These are phyloP conservation scores for Phasia obesa DNA, from an alignment of 2,888 invertebrate species.

Conservation along the genomic window DNA sequence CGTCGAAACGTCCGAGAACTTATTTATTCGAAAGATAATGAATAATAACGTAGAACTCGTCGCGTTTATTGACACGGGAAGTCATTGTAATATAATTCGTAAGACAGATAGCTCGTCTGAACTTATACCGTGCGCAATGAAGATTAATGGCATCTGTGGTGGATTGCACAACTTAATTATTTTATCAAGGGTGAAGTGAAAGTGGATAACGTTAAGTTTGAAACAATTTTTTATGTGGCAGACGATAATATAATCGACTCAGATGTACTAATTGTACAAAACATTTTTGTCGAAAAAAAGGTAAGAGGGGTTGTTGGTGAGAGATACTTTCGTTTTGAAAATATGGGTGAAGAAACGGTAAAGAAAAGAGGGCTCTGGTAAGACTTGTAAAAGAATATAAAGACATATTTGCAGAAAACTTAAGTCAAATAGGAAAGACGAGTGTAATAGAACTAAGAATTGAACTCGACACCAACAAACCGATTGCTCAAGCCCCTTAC, in stretches of 20 bases:
- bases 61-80: slow-evolving; percentile 45
- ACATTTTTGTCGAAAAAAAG: not conserved
- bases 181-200: not conserved
- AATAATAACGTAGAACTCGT: not conserved
- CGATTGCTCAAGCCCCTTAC: slow-evolving; percentile 51
- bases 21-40: slow-evolving; percentile 13
- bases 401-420: slow-evolving; percentile 33
- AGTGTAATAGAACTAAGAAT: slow-evolving; percentile 53
- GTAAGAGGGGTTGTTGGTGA: not conserved
- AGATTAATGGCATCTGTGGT: not conserved
- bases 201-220: not conserved
- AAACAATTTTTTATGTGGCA: slow-evolving; percentile 1
- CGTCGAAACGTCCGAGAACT: not conserved
- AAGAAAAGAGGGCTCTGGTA: not conserved
- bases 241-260: slow-evolving; percentile 20
- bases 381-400: not conserved
- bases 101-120: not conserved
- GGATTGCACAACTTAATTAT: not conserved
- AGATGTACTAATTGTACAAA: not conserved
- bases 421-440: slow-evolving; percentile 42
- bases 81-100: slow-evolving; percentile 35
- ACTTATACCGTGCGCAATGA: not conserved
- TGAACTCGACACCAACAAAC: slow-evolving; percentile 22
- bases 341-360: not conserved
- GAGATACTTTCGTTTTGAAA: not conserved